Evolutionary conservation across 2,113 vertebrate species (phyloP).

Genomic region (Myiagra hebetior): DNA sequence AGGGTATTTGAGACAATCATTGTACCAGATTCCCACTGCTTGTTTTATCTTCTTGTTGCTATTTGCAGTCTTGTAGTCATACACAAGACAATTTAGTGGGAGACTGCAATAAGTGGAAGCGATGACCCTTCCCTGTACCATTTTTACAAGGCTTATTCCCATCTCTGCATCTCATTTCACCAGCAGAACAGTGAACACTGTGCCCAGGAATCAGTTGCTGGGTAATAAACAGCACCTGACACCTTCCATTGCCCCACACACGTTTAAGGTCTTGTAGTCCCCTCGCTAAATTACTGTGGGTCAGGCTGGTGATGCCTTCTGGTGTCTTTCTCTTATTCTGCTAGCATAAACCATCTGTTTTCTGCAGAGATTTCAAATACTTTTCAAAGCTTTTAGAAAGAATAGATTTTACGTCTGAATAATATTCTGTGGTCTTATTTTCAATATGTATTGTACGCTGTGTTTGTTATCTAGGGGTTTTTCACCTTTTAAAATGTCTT

Average conservation of each 20-base stretch:
- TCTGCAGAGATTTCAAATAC: background rate
- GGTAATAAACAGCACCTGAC: background rate
- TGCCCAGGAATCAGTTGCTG: background rate
- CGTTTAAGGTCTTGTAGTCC: background rate
- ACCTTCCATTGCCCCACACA: background rate
- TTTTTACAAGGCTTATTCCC: background rate
- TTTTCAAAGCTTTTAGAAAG: background rate
- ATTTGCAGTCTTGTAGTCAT: background rate
- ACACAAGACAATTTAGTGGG: background rate
- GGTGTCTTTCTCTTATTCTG: background rate
- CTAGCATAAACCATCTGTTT: background rate
- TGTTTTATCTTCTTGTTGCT: background rate
- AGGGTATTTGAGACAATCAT: background rate
- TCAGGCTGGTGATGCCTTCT: background rate
- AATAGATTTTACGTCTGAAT: background rate
- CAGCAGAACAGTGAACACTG: background rate
- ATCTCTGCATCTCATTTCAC: background rate
- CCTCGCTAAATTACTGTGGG: background rate
- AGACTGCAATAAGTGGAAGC: background rate
- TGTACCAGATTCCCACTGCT: background rate
- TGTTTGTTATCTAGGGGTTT: background rate
- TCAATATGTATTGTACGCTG: fast-evolving
- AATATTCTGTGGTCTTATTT: background rate
- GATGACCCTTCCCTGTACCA: background rate
- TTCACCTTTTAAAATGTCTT: background rate